Conservation (phyloP, 2,797 vertebrate genomes). For the Acipenser transmontanus region DNA sequence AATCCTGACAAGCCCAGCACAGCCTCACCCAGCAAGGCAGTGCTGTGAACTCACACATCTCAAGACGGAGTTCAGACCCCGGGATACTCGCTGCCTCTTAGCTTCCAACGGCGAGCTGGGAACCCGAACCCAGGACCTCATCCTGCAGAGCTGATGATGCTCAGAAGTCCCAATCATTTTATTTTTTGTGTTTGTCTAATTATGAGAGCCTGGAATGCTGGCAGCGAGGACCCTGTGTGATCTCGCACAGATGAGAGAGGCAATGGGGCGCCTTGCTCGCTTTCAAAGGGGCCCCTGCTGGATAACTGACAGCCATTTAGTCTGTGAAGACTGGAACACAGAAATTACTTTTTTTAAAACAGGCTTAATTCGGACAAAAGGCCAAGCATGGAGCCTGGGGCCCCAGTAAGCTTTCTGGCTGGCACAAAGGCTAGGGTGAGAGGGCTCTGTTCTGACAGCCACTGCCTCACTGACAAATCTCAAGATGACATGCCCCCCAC, state of each 20-base stretch:
- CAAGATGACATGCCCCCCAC: not conserved
- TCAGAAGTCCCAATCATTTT: not conserved
- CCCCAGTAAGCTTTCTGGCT: conserved; percentile 25
- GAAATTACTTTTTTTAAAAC: conserved; percentile 26
- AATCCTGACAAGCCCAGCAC: too few relatives aligned
- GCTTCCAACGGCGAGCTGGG: too few relatives aligned
- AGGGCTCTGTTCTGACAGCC: not conserved
- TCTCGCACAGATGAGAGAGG: conserved; percentile 8
- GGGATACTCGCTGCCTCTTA: too few relatives aligned
- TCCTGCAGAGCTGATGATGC: not conserved
- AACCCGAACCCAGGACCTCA: too few relatives aligned
- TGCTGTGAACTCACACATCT: too few relatives aligned
- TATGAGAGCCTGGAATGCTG: conserved; percentile 26
- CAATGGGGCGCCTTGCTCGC: conserved; percentile 37
- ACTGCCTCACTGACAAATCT: not conserved
- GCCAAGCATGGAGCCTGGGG: conserved; percentile 33
- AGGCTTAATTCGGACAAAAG: conserved; percentile 36
- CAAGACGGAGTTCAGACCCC: too few relatives aligned
- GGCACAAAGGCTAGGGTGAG: not conserved
- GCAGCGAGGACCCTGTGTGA: conserved; percentile 27
- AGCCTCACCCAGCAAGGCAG: too few relatives aligned
- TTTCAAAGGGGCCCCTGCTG: conserved; percentile 36
- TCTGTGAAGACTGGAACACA: conserved; percentile 14
- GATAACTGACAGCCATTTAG: conserved; percentile 42
- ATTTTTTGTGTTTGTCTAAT: conserved; percentile 11